Percentiles rank a stretch among this genome's conserved stretches.
phyloP scores from a whole-genome alignment of 2,888 invertebrate genomes.

The Drosophila nigricruria region DNA sequence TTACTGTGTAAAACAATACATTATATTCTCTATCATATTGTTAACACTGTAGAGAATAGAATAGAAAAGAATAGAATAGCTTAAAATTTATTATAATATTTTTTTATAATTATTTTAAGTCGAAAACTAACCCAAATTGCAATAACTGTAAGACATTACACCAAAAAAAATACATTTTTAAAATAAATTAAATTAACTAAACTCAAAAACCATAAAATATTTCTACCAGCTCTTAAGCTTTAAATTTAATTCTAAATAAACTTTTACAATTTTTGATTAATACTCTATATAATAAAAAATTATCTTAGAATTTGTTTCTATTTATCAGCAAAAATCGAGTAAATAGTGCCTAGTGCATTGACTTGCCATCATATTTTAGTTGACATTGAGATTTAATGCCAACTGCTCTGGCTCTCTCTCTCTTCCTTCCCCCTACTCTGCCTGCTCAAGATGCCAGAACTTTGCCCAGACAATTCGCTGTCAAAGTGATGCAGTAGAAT shows the following conservation, averaged over 20 bases:
- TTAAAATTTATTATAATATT: too few relatives aligned
- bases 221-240: too few relatives aligned
- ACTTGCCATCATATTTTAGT: neutral
- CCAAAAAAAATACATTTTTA: too few relatives aligned
- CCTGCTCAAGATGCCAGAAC: constrained; percentile 38
- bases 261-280: too few relatives aligned
- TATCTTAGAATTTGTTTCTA: neutral
- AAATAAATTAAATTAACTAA: neutral
- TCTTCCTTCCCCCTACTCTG: neutral
- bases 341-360: neutral
- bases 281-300: neutral
- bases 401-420: neutral
- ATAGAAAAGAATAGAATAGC: too few relatives aligned
- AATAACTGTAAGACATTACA: too few relatives aligned
- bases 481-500: constrained; percentile 27
- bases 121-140: too few relatives aligned
- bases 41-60: too few relatives aligned
- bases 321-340: neutral
- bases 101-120: too few relatives aligned
- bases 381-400: constrained; percentile 3
- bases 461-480: constrained; percentile 51
- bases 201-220: neutral
- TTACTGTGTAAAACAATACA: too few relatives aligned
- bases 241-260: too few relatives aligned
- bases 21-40: too few relatives aligned